phyloP scores from a whole-genome alignment of 2,888 invertebrate species.

The Drosophila crucigera region DNA sequence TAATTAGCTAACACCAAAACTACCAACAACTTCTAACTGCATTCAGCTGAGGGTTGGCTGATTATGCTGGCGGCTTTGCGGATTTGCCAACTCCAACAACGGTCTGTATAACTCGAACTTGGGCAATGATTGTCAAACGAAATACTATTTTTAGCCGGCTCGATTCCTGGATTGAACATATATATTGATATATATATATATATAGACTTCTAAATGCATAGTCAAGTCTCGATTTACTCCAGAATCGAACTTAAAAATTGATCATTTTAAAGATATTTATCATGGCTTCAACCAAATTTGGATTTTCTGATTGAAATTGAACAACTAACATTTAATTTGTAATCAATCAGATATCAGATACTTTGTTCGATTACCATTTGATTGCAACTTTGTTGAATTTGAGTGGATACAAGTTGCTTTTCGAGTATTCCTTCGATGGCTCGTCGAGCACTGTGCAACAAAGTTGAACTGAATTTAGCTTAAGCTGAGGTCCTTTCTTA shows the following conservation, averaged over 20 bases:
- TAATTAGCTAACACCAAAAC: slow-evolving; percentile 31
- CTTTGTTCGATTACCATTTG: not conserved
- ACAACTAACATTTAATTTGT: not conserved
- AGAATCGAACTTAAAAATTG: not conserved
- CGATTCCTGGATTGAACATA: not conserved
- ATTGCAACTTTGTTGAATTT: not conserved
- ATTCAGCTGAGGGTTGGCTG: slow-evolving; percentile 2
- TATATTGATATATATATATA: not conserved
- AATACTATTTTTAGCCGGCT: not conserved
- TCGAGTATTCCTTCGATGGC: not conserved
- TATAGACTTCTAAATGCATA: not conserved
- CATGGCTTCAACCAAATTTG: no score
- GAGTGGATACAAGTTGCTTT: not conserved
- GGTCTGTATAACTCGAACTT: not conserved
- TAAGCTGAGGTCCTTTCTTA: slow-evolving; percentile 4
- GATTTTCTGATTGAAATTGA: not conserved
- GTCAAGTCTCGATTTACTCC: not conserved
- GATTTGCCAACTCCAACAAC: not conserved
- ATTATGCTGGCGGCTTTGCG: slow-evolving; percentile 17
- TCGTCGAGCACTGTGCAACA: slow-evolving; percentile 9
- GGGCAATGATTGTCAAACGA: not conserved
- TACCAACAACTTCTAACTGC: not conserved
- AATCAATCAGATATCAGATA: not conserved
- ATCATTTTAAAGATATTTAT: not conserved
- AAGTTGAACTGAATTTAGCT: slow-evolving; percentile 7